Percentiles rank a stretch among this genome's conserved stretches.
These are phyloP conservation scores for Pandion haliaetus DNA, from an alignment of 2,113 vertebrate species.

Conservation along the genomic window DNA sequence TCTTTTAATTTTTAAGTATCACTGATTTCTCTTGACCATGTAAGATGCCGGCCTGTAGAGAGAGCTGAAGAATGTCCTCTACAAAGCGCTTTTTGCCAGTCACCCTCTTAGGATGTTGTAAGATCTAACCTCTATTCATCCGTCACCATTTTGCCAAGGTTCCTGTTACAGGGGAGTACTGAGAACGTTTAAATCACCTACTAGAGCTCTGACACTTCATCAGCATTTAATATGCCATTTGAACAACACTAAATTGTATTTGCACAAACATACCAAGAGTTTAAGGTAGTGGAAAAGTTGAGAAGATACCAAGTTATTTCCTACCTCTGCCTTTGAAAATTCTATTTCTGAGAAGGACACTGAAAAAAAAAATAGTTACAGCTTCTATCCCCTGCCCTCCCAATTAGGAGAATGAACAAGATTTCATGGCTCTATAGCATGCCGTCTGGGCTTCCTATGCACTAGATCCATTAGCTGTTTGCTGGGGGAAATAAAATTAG, in stretches of 20 bases:
- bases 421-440: neutral
- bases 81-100: neutral
- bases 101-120: neutral
- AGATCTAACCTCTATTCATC: neutral
- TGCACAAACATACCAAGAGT: neutral
- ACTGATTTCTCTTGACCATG: neutral
- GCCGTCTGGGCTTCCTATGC: conserved; percentile 39
- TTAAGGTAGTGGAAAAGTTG: neutral
- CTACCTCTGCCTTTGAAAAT: neutral
- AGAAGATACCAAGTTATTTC: neutral
- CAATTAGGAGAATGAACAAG: conserved; percentile 42
- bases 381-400: neutral
- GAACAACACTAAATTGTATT: neutral
- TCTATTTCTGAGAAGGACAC: neutral
- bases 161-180: neutral
- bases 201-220: neutral
- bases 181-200: neutral
- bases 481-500: conserved; percentile 73
- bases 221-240: neutral
- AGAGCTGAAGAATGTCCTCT: neutral
- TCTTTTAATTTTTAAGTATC: neutral
- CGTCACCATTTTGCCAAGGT: neutral
- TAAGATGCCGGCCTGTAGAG: neutral
- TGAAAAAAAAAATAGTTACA: neutral
- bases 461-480: conserved; percentile 49